A percentile compares a stretch with the other conserved stretches of the same genome.
These are phyloP conservation scores for Coilia nasus DNA, from an alignment of 2,797 vertebrate genomes.

Conservation along the genomic window DNA sequence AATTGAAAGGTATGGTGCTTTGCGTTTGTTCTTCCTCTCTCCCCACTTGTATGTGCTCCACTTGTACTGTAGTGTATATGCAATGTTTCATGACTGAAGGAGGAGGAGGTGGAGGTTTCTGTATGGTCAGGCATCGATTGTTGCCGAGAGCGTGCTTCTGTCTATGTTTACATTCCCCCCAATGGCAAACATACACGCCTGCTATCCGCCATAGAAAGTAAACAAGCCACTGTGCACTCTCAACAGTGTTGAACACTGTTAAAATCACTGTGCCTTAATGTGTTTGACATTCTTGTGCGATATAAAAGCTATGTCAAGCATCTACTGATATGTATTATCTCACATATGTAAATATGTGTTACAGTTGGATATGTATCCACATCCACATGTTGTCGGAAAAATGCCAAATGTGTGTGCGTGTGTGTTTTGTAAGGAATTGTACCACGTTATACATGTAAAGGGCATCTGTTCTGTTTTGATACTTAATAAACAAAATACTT, in stretches of 20 bases:
- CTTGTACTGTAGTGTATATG: too few species aligned
- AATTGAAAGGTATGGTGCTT: neutral
- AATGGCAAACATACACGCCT: neutral
- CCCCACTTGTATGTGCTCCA: neutral
- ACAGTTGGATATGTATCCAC: neutral
- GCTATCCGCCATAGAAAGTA: neutral
- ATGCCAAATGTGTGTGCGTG: conserved; percentile 3
- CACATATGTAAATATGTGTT: neutral
- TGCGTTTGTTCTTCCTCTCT: neutral
- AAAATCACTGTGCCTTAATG: neutral
- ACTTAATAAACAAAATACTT: neutral
- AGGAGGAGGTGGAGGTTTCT: neutral
- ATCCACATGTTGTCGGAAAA: neutral
- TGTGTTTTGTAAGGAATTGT: neutral
- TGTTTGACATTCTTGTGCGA: neutral
- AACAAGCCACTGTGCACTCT: neutral
- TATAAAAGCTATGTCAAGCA: neutral
- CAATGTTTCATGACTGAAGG: neutral
- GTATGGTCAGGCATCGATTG: neutral
- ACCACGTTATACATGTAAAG: neutral
- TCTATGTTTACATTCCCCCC: neutral
- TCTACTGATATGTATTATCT: neutral
- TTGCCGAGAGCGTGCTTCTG: neutral
- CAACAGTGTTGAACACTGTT: neutral
- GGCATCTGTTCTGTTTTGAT: neutral